phyloP scores from a whole-genome alignment of 92 coral and sea anemone genomes.

The Heliopora coerulea region DNA sequence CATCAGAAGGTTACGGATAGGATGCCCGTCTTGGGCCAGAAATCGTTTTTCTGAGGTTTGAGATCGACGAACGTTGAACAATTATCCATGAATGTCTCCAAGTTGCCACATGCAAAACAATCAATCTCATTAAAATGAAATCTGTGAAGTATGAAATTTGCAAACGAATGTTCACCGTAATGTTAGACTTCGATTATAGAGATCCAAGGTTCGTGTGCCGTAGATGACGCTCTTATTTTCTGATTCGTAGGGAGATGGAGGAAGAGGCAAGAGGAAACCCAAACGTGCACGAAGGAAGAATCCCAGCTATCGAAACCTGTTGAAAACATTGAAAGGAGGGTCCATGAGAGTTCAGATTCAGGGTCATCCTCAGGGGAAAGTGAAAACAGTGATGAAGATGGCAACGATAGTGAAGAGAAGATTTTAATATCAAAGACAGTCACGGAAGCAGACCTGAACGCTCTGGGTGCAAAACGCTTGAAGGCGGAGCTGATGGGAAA shows the following conservation, averaged over 20 bases:
- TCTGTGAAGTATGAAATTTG: too few relatives aligned
- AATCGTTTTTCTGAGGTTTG: too few relatives aligned
- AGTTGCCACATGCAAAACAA: too few relatives aligned
- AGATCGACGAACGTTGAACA: too few relatives aligned
- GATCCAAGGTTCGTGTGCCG: too few relatives aligned
- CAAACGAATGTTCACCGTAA: too few relatives aligned
- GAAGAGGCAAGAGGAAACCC: constrained; percentile 55
- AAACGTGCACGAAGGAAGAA: constrained; percentile 19
- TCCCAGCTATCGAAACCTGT: constrained; percentile 29
- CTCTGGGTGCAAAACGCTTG: constrained; percentile 89
- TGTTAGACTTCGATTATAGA: too few relatives aligned
- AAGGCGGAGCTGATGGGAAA: constrained; percentile 94
- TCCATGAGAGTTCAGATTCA: constrained; percentile 50
- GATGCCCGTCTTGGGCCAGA: too few relatives aligned
- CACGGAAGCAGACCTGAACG: constrained; percentile 90
- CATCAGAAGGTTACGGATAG: too few relatives aligned
- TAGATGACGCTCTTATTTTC: too few relatives aligned
- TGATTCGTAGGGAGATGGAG: constrained; percentile 71
- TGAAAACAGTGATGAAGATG: neutral
- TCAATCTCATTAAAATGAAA: too few relatives aligned
- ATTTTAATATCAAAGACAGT: constrained; percentile 37
- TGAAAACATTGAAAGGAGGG: constrained; percentile 11
- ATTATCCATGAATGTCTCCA: too few relatives aligned
- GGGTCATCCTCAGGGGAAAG: constrained; percentile 36
- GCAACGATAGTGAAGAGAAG: constrained; percentile 33